Evolutionary conservation across 2,888 invertebrate genomes (phyloP).

Genomic region (Eupeodes luniger): DNA sequence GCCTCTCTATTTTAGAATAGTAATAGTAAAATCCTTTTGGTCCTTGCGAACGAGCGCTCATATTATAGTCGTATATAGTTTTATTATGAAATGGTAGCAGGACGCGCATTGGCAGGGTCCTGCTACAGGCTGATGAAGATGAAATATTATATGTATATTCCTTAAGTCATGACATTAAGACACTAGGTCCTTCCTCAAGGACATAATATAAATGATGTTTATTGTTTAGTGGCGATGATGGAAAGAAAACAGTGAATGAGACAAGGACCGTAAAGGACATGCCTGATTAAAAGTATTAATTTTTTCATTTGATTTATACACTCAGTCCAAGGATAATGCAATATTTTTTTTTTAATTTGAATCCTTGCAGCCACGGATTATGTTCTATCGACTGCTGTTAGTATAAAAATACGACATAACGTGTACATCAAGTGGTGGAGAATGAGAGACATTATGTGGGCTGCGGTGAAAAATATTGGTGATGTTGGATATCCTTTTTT

Average conservation of each 20-base stretch:
- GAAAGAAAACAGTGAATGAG: background rate
- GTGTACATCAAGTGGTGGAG: background rate
- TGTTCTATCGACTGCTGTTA: constrained; percentile 6
- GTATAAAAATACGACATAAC: constrained; percentile 11
- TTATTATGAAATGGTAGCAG: too few species aligned
- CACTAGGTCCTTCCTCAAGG: constrained; percentile 39
- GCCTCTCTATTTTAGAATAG: background rate
- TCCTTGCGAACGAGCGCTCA: background rate
- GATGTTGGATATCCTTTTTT: background rate
- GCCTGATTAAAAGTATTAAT: constrained; percentile 4
- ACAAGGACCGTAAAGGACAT: background rate
- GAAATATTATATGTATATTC: too few species aligned
- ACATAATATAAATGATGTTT: constrained; percentile 16
- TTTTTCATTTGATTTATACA: constrained; percentile 8
- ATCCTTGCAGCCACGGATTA: constrained; percentile 6
- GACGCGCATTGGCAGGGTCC: too few species aligned
- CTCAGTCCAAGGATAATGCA: background rate
- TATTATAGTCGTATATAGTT: too few species aligned
- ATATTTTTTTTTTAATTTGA: constrained; percentile 23
- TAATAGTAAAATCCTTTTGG: background rate
- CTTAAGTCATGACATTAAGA: background rate
- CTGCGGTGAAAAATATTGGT: background rate
- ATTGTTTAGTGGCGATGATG: background rate
- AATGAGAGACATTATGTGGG: constrained; percentile 20
- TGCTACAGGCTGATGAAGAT: background rate